Percentiles rank a stretch among this genome's conserved stretches.
Conservation (phyloP, 2,797 vertebrate genomes). For the Hephaestus fuliginosus region DNA sequence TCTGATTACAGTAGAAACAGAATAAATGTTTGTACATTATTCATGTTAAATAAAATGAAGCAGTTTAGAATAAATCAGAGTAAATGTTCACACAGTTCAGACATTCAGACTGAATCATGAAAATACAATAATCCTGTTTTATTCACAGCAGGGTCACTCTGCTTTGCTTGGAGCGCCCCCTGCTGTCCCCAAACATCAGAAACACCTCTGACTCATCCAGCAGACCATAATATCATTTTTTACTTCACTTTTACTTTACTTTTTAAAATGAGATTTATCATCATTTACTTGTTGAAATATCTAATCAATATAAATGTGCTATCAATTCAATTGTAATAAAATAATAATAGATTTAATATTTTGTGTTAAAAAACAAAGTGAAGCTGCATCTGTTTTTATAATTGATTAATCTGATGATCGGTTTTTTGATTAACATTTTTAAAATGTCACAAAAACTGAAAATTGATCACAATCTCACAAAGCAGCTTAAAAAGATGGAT, state of each 20-base stretch:
- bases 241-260: too few relatives aligned
- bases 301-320: not conserved
- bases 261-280: too few relatives aligned
- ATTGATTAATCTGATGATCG: not conserved
- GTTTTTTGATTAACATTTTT: not conserved
- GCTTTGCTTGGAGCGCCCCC: conserved; percentile 29
- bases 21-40: too few relatives aligned
- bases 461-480: too few relatives aligned
- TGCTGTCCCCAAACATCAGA: not conserved
- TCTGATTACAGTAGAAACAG: too few relatives aligned
- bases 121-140: not conserved
- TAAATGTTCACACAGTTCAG: not conserved
- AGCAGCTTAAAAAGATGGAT: too few relatives aligned
- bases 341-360: not conserved
- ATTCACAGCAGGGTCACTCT: not conserved
- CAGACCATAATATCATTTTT: not conserved
- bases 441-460: not conserved
- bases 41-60: too few relatives aligned
- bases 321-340: too few relatives aligned
- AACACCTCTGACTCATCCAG: not conserved
- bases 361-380: not conserved
- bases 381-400: not conserved
- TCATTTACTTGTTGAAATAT: not conserved
- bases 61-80: too few relatives aligned
- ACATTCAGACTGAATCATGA: not conserved